These are phyloP conservation scores for Oreortyx pictus DNA, from an alignment of 2,797 vertebrate species.

Conservation along the genomic window DNA sequence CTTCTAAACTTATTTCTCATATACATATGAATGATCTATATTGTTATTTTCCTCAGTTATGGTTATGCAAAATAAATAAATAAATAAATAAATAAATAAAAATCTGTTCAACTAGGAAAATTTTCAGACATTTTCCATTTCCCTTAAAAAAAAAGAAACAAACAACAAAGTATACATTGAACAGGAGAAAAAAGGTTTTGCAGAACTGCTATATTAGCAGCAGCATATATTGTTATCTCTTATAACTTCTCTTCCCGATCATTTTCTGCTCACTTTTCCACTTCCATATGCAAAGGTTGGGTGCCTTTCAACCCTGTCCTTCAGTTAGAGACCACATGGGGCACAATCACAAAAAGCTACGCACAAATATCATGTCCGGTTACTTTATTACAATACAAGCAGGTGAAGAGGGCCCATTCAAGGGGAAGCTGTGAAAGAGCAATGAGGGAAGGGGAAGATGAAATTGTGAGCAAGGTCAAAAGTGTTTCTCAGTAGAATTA, in stretches of 20 bases:
- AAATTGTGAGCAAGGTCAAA: constrained; percentile 28
- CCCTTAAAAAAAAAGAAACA: not conserved
- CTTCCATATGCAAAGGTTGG: not conserved
- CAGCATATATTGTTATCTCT: not conserved
- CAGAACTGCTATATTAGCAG: not conserved
- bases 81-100: not conserved
- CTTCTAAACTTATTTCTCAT: not conserved
- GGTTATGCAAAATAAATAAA: not conserved
- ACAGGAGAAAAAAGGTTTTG: not conserved
- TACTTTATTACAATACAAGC: not conserved
- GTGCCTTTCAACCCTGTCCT: not conserved
- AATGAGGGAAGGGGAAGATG: not conserved
- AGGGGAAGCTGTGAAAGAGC: not conserved
- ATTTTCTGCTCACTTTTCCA: not conserved
- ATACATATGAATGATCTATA: not conserved
- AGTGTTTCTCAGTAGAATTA: not conserved
- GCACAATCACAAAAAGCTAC: not conserved
- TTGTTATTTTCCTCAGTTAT: not conserved
- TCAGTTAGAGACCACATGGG: not conserved
- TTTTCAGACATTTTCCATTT: not conserved
- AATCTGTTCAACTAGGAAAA: not conserved
- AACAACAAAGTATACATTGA: not conserved
- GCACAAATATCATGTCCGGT: not conserved
- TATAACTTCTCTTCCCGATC: not conserved
- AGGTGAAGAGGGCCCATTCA: not conserved